Percentiles rank a stretch among this genome's conserved stretches.
Evolutionary conservation across 2,888 invertebrate species (phyloP).

Genomic region (Apeira syringaria): DNA sequence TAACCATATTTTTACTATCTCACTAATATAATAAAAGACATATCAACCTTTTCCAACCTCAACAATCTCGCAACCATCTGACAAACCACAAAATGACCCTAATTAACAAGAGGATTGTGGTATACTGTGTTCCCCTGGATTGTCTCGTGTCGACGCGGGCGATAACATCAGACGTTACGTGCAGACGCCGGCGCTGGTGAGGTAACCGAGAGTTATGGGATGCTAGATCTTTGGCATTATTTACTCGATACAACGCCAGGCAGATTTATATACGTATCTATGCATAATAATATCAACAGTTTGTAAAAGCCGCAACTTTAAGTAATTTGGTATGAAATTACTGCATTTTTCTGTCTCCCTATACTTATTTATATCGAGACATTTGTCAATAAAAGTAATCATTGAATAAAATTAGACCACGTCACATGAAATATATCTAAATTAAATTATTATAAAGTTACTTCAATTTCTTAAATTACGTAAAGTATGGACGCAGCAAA

Average conservation of each 20-base stretch:
- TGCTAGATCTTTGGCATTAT: conserved; percentile 26
- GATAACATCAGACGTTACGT: conserved; percentile 25
- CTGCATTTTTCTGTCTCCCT: too few relatives aligned
- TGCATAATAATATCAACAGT: conserved; percentile 5
- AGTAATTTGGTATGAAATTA: too few relatives aligned
- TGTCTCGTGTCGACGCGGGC: conserved; percentile 28
- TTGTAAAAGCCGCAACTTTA: conserved; percentile 4
- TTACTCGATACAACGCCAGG: conserved; percentile 21
- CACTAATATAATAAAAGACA: too few relatives aligned
- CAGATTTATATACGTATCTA: conserved; percentile 27
- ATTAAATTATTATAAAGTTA: too few relatives aligned
- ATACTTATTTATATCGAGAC: too few relatives aligned
- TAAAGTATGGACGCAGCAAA: background rate
- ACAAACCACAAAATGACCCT: conserved; percentile 22
- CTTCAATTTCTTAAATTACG: conserved; percentile 1
- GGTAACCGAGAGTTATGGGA: conserved; percentile 28
- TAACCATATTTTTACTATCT: too few relatives aligned
- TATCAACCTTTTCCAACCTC: conserved; percentile 12
- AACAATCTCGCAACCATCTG: conserved; percentile 18
- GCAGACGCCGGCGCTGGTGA: too few relatives aligned
- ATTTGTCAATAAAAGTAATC: too few relatives aligned
- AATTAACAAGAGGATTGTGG: conserved; percentile 22
- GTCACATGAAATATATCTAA: too few relatives aligned
- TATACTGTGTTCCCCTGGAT: conserved; percentile 24
- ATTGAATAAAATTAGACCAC: too few relatives aligned